These are phyloP conservation scores for Benthochromis sp. DNA, from an alignment of 2,113 vertebrate species.

Conservation along the genomic window DNA sequence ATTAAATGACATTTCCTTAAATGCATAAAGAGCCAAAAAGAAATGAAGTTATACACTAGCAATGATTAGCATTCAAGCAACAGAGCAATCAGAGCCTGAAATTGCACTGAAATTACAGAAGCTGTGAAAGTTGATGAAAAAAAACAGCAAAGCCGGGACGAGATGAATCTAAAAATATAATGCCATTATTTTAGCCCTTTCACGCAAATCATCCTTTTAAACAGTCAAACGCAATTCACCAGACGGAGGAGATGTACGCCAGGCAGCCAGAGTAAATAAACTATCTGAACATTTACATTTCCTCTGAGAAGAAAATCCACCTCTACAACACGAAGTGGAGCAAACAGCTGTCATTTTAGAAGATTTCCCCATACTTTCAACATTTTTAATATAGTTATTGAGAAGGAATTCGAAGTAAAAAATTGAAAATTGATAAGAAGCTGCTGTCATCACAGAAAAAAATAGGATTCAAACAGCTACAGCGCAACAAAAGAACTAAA, in stretches of 20 bases:
- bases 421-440: background rate
- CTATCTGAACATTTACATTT: conserved; percentile 6
- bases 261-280: background rate
- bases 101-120: conserved; percentile 70
- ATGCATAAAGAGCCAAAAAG: conserved; percentile 22
- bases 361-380: background rate
- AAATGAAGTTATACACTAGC: conserved; percentile 38
- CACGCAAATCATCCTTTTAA: conserved; percentile 45
- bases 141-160: conserved; percentile 33
- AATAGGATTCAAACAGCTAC: background rate
- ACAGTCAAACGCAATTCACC: conserved; percentile 19
- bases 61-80: conserved; percentile 65
- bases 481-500: background rate
- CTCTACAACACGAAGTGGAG: background rate
- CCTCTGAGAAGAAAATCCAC: conserved; percentile 5
- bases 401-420: background rate
- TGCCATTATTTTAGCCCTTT: conserved; percentile 60
- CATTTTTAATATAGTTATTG: background rate
- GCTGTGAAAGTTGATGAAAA: conserved; percentile 56
- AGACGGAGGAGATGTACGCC: background rate
- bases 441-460: background rate
- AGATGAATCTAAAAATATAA: conserved; percentile 52
- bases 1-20: conserved; percentile 42
- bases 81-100: conserved; percentile 68
- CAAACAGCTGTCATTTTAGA: background rate